Evolutionary conservation across 2,113 vertebrate species (phyloP), one percentile per base, ranked within the genome.

Genomic region (Catharus minimus): DNA sequence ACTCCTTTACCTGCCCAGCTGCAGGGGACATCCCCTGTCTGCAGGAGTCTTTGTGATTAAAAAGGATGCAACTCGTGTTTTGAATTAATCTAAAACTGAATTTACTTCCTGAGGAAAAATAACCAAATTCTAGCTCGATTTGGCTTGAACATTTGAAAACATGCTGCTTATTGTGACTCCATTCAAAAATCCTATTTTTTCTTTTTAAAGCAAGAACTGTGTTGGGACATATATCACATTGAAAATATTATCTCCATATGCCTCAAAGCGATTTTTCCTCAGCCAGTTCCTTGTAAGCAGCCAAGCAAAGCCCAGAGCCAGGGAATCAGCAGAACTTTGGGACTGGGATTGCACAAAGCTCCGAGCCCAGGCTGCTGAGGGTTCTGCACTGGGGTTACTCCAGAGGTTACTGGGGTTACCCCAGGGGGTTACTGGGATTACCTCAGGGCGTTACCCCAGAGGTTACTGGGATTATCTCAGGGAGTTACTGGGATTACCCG

Each of bases 211-310:
- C 9, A 39, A 33, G 23, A 49, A 13, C 2, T 26, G 15, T 13
- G 44, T 2, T 26, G 39, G 56, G 18, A 55, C 9, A 3, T 7
- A 16, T 13, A 39, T 50, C 12, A 13, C 5, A 5, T 28, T 28
- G 17, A 32, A 41, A 61, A 18, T 3, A 10, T 32, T 23, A 49
- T 3, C 64, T 33, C 19, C 2, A 0, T 28, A 2, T 5, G 36
- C 39, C 44, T 78, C 52, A 44, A 41, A 12, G 2, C 3, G 4
- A 1, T 36, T 61, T 76, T 65, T 13, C 22, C 58, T 60, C 38
- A 52, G 32, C 3, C 61, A 19, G 41, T 3, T 36, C 20, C 61
- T 12, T 2, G 8, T 9, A n/a, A 30, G 2, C 52, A 43, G n/a
- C 61, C 64, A 6, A 19, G 5, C 24, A 5, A 15, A 36, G 24